Percentiles rank a stretch among this genome's conserved stretches.
Conservation (phyloP, 2,888 invertebrate genomes). For the Agrotis puta region DNA sequence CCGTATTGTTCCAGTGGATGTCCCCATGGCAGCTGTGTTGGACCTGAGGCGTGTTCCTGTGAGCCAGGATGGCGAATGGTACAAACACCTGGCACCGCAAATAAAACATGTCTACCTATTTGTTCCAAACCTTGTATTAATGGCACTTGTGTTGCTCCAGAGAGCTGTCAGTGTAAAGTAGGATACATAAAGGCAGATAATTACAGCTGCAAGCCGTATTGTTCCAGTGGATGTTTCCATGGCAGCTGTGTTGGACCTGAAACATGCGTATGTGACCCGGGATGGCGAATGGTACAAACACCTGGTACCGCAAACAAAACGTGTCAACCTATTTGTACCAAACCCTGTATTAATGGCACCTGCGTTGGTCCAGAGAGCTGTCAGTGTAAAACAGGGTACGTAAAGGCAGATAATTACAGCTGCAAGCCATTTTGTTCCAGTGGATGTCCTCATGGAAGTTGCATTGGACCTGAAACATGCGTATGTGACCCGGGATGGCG, state of each 20-base stretch:
- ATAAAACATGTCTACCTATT: constrained; percentile 35
- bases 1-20: constrained; percentile 44
- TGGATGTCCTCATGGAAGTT: constrained; percentile 37
- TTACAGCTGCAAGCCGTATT: constrained; percentile 18
- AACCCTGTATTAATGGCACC: constrained; percentile 25
- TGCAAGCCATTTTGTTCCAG: constrained; percentile 45
- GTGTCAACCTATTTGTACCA: constrained; percentile 41
- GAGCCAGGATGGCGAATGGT: constrained; percentile 35
- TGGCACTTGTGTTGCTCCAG: constrained; percentile 35
- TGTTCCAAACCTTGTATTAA: constrained; percentile 41
- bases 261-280: constrained; percentile 6
- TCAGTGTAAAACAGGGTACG: too few species aligned
- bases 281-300: constrained; percentile 15
- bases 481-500: too few species aligned
- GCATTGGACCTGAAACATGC: constrained; percentile 4
- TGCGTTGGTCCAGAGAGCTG: too few species aligned
- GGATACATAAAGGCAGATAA: constrained; percentile 17
- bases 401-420: neutral
- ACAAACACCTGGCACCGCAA: fast-evolving
- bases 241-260: constrained; percentile 28
- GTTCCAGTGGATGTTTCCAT: constrained; percentile 19
- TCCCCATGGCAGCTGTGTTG: constrained; percentile 40
- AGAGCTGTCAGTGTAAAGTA: constrained; percentile 36
- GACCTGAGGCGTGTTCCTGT: constrained; percentile 42
- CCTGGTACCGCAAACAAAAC: neutral